Evolutionary conservation across 1,140 invertebrate species (phyloP).

Genomic region (Chelonus insularis): DNA sequence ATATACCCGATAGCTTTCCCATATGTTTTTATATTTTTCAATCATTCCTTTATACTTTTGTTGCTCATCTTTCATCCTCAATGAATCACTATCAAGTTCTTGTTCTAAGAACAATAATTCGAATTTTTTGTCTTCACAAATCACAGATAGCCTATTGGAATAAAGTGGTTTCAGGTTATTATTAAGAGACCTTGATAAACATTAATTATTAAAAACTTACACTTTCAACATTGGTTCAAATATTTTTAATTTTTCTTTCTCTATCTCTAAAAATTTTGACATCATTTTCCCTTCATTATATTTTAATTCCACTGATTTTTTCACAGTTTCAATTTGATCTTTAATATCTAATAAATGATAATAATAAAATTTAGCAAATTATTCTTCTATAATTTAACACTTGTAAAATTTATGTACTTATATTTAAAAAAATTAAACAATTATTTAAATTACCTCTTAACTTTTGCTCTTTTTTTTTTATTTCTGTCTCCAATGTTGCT

Average conservation of each 20-base stretch:
- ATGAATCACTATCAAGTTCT: no score
- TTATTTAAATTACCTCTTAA: not conserved
- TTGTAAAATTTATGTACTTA: no score
- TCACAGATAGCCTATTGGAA: no score
- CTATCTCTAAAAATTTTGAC: not conserved
- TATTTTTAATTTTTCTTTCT: not conserved
- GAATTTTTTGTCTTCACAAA: no score
- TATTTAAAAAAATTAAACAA: not conserved
- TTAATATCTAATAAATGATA: not conserved
- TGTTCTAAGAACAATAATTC: no score
- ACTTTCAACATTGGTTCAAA: not conserved
- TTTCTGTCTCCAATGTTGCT: conserved; percentile 3
- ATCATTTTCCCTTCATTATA: not conserved
- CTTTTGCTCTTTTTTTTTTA: not conserved
- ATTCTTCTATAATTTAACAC: not conserved
- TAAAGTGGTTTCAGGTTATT: no score
- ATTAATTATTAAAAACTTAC: not conserved
- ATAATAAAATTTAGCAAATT: not conserved
- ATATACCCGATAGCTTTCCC: no score
- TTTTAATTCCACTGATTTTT: not conserved
- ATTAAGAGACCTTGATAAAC: no score
- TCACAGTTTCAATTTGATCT: not conserved
- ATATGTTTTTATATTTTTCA: no score
- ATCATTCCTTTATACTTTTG: no score
- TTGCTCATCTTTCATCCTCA: no score